phyloP scores from a whole-genome alignment of 2,797 vertebrate genomes.

The Falco rusticolus region DNA sequence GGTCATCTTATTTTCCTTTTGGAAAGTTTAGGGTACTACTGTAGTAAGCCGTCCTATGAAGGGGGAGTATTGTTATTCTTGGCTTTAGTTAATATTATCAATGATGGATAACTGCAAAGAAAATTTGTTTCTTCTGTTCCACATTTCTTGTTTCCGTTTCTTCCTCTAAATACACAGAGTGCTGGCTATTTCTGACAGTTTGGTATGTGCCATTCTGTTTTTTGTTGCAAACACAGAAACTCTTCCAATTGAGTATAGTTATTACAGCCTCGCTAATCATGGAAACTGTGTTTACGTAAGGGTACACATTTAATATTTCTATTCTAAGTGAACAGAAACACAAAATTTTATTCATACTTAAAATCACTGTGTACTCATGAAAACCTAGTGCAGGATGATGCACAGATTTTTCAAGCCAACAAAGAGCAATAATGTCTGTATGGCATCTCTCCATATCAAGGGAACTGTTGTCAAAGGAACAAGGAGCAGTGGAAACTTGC shows the following conservation, averaged over 20 bases:
- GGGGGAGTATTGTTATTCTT: background rate
- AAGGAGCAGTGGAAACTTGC: background rate
- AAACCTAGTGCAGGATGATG: background rate
- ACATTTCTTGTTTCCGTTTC: background rate
- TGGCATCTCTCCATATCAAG: background rate
- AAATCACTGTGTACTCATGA: background rate
- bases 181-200: background rate
- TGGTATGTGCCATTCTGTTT: background rate
- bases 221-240: background rate
- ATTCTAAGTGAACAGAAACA: background rate
- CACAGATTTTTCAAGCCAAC: background rate
- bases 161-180: background rate
- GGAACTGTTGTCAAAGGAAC: background rate
- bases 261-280: background rate
- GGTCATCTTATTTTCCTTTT: background rate
- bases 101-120: background rate
- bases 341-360: background rate
- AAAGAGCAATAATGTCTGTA: background rate
- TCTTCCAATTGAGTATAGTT: background rate
- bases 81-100: background rate
- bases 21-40: background rate
- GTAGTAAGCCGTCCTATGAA: background rate
- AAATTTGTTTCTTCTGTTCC: background rate
- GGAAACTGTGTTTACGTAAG: background rate
- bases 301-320: background rate